These are phyloP conservation scores for Cheilosia impressa DNA, from an alignment of 2,888 invertebrate species.

Conservation along the genomic window DNA sequence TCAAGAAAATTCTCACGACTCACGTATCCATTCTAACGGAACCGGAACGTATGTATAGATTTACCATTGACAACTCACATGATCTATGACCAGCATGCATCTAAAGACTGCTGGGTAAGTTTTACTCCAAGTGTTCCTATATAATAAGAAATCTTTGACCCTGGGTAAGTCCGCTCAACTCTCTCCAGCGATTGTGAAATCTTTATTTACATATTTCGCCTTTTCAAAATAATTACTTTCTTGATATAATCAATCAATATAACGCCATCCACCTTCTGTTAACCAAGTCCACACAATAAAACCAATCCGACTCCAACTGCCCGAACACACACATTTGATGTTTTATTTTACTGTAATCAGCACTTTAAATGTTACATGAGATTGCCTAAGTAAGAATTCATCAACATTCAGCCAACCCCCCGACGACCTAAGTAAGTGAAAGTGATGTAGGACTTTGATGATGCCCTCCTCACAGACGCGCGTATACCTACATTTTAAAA, in stretches of 20 bases:
- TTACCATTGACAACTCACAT: too few species aligned
- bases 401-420: constrained; percentile 23
- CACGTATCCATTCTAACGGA: too few species aligned
- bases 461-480: constrained; percentile 15
- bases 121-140: too few species aligned
- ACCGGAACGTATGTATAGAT: too few species aligned
- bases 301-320: constrained; percentile 17
- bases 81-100: too few species aligned
- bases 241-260: constrained; percentile 2
- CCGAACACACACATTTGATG: constrained; percentile 27
- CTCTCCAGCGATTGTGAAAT: too few species aligned
- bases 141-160: too few species aligned
- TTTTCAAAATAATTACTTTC: not conserved
- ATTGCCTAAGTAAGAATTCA: constrained; percentile 56
- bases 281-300: constrained; percentile 6
- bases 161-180: too few species aligned
- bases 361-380: constrained; percentile 66
- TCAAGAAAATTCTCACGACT: too few species aligned
- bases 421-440: constrained; percentile 54
- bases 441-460: constrained; percentile 63
- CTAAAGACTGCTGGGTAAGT: too few species aligned
- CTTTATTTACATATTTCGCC: too few species aligned
- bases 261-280: not conserved
- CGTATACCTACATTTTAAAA: constrained; percentile 18
- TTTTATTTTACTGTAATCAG: constrained; percentile 54